phyloP scores from a whole-genome alignment of 2,113 vertebrate species.

The Himantopus leucocephalus region DNA sequence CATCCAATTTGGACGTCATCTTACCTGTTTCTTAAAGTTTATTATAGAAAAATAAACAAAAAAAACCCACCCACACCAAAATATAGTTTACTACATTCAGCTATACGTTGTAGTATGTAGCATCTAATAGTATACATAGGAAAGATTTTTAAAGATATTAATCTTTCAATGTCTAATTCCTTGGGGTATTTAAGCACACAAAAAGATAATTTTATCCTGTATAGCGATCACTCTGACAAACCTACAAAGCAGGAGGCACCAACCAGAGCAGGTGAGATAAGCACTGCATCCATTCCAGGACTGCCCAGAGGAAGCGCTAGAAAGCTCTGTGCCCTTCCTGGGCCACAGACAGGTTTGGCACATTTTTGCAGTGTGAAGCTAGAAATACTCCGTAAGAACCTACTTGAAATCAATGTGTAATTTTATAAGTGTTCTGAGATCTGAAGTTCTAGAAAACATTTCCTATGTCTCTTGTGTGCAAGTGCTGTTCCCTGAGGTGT shows the following conservation, averaged over 20 bases:
- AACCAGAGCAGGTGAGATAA: not conserved
- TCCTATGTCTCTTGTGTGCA: not conserved
- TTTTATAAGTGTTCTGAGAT: not conserved
- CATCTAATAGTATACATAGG: not conserved
- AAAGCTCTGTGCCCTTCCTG: not conserved
- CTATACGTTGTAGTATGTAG: not conserved
- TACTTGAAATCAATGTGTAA: not conserved
- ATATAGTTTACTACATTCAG: not conserved
- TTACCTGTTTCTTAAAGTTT: not conserved
- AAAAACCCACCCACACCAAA: accelerated
- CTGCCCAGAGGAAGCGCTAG: not conserved
- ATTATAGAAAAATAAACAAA: not conserved
- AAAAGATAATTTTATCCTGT: not conserved
- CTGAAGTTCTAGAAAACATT: not conserved
- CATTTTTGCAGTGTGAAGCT: not conserved
- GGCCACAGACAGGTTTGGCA: not conserved
- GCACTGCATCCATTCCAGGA: not conserved
- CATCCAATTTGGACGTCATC: not conserved
- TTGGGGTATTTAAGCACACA: not conserved
- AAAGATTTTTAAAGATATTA: not conserved
- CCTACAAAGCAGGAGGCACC: not conserved
- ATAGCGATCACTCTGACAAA: not conserved
- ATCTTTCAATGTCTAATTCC: not conserved
- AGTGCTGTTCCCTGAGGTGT: not conserved
- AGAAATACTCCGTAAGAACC: not conserved